Conservation (phyloP, 2,113 vertebrate genomes). For the Channa maculata region DNA sequence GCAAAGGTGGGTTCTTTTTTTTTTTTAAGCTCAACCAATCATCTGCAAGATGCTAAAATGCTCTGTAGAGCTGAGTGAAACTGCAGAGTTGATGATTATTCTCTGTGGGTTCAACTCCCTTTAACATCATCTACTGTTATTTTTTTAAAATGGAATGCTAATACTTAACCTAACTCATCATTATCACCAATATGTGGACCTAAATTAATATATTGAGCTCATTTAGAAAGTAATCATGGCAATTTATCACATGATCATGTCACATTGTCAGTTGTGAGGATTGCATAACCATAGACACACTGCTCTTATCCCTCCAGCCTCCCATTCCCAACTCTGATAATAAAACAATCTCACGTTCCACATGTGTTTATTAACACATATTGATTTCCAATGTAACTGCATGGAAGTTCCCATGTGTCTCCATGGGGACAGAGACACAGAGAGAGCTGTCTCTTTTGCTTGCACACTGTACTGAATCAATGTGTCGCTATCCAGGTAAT, state of each 20-base stretch:
- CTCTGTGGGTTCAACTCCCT: too few species aligned
- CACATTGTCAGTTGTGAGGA: background rate
- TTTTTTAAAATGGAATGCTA: too few species aligned
- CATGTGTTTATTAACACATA: conserved; percentile 86
- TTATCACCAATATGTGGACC: too few species aligned
- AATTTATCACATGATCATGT: background rate
- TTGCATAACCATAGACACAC: conserved; percentile 14
- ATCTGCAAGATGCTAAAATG: background rate
- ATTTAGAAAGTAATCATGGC: background rate
- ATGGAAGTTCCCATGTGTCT: conserved; percentile 75
- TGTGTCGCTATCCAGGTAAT: conserved; percentile 73
- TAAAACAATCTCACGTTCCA: conserved; percentile 82
- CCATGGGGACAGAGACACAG: conserved; percentile 63
- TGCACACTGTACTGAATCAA: conserved; percentile 82
- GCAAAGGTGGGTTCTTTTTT: background rate
- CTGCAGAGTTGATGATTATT: too few species aligned
- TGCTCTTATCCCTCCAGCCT: background rate
- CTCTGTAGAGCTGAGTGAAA: background rate
- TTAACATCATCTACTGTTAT: too few species aligned
- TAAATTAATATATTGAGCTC: background rate
- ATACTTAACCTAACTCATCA: too few species aligned
- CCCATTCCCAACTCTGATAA: conserved; percentile 64
- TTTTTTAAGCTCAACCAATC: background rate
- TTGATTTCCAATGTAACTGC: conserved; percentile 88
- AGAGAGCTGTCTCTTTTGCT: conserved; percentile 70